Evolutionary conservation across 2,113 vertebrate species (phyloP), one percentile per base, ranked within the genome.

Genomic region (Mirza zaza): DNA sequence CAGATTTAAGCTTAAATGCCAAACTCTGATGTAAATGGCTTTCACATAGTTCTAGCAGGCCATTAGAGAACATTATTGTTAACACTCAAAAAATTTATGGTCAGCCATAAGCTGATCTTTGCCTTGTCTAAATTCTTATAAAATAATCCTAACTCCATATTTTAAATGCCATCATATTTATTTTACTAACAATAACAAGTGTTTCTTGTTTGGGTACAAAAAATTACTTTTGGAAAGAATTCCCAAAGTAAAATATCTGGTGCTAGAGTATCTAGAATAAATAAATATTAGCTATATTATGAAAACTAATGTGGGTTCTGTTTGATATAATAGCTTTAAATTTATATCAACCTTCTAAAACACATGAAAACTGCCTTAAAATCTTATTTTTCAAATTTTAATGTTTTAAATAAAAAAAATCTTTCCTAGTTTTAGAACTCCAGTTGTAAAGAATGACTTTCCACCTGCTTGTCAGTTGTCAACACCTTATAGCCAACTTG

Each of bases 361-460:
- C 34, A 70, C 27, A 76, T 2, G 48, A 45, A 80, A 71, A 52
- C 21, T 80, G 67, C 91, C 23, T 92, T 15, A 85, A 48, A 95
- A 61, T 90, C 27, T 96, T 97, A 4, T n/a, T 61, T 71, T 77
- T 83, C 55, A 59, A 90, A 52, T 29, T 87, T 89, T 87, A 73
- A 23, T 79, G 36, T 77, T 95, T 97, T 95, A 75, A 65, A 75
- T 83, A 63, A 52, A 45, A 68, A 90, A n/a, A 57, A 91, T 93
- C 59, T 94, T 67, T 97, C 73, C 42, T 84, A 99, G 99, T 98
- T 99, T 99, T 97, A 98, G 99, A 95, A 99, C 99, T 3, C 99
- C 99, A 39, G 97, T 99, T 70, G 97, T 99, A 73, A 99, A 99
- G 97, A 98, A 98, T 86, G 97, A 96, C 32, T 97, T 98, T 45